These are phyloP conservation scores for Crambe crambe DNA, from an alignment of 37 sponge, comb jelly and placozoan genomes.

Conservation along the genomic window DNA sequence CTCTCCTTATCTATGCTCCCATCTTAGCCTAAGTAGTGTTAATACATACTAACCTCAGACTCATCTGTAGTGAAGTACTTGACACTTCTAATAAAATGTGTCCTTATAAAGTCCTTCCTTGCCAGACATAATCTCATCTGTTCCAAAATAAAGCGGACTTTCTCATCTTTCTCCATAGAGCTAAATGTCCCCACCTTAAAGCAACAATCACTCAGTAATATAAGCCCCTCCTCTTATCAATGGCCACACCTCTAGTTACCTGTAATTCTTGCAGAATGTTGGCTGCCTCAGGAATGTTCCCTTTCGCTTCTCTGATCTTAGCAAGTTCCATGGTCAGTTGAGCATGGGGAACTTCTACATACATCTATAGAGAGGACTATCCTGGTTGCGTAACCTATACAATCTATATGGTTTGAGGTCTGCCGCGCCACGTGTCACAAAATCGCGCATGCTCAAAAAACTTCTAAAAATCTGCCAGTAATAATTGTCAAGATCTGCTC, in stretches of 20 bases:
- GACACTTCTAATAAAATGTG: slow-evolving; percentile 93
- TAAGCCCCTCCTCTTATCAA: neutral
- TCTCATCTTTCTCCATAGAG: slow-evolving; percentile 95
- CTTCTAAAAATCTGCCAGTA: no score
- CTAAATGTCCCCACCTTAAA: slow-evolving; percentile 97
- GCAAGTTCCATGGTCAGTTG: slow-evolving; percentile 91
- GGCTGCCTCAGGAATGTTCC: slow-evolving; percentile 83
- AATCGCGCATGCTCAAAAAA: no score
- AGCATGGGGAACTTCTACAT: slow-evolving; percentile 96
- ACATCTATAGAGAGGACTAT: no score
- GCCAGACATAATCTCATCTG: slow-evolving; percentile 97
- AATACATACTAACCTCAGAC: slow-evolving; percentile 35
- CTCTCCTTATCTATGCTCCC: no score
- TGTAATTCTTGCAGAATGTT: slow-evolving; percentile 90
- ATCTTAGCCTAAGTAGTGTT: no score
- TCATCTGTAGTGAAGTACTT: slow-evolving; percentile 79
- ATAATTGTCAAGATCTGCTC: no score
- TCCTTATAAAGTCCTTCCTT: slow-evolving; percentile 89
- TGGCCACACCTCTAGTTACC: slow-evolving; percentile 31
- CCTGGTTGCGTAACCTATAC: no score
- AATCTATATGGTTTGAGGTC: no score
- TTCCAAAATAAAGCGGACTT: slow-evolving; percentile 92
- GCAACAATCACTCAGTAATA: neutral
- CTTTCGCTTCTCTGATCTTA: slow-evolving; percentile 84
- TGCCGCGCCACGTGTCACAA: no score